A percentile compares a stretch with the other conserved stretches of the same genome.
phyloP scores from a whole-genome alignment of 2,888 invertebrate genomes.

The Litoditis marina region DNA sequence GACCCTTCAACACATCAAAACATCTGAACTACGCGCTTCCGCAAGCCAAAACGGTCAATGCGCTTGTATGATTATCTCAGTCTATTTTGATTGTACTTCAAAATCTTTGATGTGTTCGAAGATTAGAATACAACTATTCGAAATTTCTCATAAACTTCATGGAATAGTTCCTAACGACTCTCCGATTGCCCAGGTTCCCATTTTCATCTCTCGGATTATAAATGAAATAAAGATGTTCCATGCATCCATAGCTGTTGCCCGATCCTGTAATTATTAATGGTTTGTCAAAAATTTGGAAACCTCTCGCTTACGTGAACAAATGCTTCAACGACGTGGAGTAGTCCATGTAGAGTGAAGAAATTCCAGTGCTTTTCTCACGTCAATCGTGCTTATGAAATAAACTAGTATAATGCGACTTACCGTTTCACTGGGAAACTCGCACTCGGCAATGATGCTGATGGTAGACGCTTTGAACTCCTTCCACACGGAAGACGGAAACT shows the following conservation, averaged over 20 bases:
- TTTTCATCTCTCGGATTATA: conserved; percentile 59
- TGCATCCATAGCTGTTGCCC: conserved; percentile 44
- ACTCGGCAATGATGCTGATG: conserved; percentile 32
- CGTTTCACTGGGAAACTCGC: conserved; percentile 21
- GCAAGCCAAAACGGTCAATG: no score
- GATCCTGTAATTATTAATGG: conserved; percentile 43
- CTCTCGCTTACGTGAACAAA: neutral
- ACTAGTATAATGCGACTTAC: neutral
- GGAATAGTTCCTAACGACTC: no score
- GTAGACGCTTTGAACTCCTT: conserved; percentile 51
- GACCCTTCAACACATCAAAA: no score
- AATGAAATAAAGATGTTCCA: conserved; percentile 59
- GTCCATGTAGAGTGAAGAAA: neutral
- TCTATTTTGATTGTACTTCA: no score
- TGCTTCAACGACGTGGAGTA: neutral
- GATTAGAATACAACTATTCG: no score
- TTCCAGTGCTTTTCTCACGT: neutral
- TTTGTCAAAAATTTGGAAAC: neutral
- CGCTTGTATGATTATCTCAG: no score
- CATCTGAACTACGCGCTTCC: no score
- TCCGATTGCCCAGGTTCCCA: conserved; percentile 49
- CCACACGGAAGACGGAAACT: conserved; percentile 48
- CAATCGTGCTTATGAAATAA: neutral
- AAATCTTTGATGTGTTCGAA: no score
- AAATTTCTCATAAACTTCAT: no score